These are phyloP conservation scores for Polia nebulosa DNA, from an alignment of 2,888 invertebrate genomes.

Conservation along the genomic window DNA sequence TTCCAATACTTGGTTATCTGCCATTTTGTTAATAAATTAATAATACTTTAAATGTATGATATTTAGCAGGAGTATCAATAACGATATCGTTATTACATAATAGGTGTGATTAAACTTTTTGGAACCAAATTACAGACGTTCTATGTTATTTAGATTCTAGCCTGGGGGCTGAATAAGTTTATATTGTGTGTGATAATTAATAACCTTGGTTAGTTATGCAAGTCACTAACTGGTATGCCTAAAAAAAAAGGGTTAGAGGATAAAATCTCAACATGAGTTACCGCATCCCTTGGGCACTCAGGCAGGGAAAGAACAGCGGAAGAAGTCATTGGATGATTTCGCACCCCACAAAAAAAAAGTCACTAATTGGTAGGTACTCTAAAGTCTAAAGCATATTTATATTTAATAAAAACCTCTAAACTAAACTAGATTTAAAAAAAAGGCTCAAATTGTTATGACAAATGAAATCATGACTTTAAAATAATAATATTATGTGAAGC, in stretches of 20 bases:
- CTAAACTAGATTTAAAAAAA: too few species aligned
- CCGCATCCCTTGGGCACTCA: too few species aligned
- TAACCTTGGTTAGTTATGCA: not conserved
- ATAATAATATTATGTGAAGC: not conserved
- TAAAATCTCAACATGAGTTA: too few species aligned
- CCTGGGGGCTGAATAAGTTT: not conserved
- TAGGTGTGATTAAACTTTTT: slow-evolving; percentile 10
- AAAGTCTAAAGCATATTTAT: not conserved
- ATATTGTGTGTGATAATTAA: slow-evolving; percentile 5
- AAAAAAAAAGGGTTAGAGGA: too few species aligned
- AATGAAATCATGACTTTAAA: too few species aligned
- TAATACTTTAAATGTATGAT: slow-evolving; percentile 6
- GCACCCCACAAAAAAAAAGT: too few species aligned
- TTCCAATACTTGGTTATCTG: slow-evolving; percentile 37
- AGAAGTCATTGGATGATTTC: too few species aligned
- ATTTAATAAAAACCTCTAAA: too few species aligned
- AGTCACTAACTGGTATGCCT: not conserved
- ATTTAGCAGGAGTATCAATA: slow-evolving; percentile 11
- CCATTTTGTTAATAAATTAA: slow-evolving; percentile 36
- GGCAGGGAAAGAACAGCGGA: too few species aligned
- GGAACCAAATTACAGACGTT: slow-evolving; percentile 18
- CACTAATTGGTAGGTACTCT: not conserved
- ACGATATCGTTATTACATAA: slow-evolving; percentile 19
- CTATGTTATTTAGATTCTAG: slow-evolving; percentile 8
- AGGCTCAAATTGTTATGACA: not conserved